Percentiles rank a stretch among this genome's conserved stretches.
phyloP scores from a whole-genome alignment of 2,797 vertebrate species.

The Hippocampus kuda region DNA sequence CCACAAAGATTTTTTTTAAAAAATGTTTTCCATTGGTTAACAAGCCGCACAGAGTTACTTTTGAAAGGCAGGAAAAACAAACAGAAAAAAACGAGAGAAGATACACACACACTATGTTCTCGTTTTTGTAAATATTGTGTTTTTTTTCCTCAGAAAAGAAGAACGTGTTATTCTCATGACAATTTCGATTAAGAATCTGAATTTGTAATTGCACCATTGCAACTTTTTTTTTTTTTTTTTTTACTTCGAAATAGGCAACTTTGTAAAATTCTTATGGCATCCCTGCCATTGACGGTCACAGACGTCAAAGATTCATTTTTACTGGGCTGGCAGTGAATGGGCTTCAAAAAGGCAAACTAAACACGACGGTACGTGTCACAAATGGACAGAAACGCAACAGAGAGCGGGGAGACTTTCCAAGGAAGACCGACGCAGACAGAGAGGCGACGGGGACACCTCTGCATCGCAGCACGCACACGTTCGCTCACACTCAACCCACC shows the following conservation, averaged over 20 bases:
- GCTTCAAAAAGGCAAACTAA: not conserved
- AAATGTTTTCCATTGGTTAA: not conserved
- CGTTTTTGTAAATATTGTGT: no score
- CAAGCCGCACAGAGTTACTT: not conserved
- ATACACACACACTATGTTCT: not conserved
- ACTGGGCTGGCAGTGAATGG: not conserved
- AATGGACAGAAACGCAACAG: conserved; percentile 4
- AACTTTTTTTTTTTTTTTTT: not conserved
- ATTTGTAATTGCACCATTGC: not conserved
- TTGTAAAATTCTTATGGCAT: not conserved
- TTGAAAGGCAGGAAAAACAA: no score
- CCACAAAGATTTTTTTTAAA: not conserved
- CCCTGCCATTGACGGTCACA: no score
- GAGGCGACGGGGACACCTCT: not conserved
- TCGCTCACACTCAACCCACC: conserved; percentile 5
- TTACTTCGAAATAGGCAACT: not conserved
- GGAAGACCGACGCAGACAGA: conserved; percentile 15
- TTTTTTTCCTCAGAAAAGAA: no score
- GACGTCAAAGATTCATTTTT: no score
- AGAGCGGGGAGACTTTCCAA: not conserved
- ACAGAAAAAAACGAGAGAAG: no score
- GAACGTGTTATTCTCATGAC: no score
- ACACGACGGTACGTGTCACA: no score
- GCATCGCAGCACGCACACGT: not conserved
- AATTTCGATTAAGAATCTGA: not conserved